phyloP scores from a whole-genome alignment of 2,888 invertebrate genomes.

The Microctonus hyperodae region DNA sequence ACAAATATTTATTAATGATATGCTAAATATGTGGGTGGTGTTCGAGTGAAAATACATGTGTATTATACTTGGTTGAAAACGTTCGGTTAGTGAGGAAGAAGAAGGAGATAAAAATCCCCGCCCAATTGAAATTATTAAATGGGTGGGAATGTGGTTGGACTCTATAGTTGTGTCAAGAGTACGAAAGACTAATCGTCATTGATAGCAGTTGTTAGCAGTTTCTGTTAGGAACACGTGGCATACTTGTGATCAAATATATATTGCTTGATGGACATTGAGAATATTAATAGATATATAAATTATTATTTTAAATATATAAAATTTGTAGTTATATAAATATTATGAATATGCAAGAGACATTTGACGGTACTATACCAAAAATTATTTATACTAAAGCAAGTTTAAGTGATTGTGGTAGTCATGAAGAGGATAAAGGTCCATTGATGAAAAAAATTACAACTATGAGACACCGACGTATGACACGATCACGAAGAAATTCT shows the following conservation, averaged over 20 bases:
- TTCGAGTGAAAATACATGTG: not conserved
- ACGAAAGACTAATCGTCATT: constrained; percentile 14
- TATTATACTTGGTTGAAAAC: not conserved
- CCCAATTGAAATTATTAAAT: not conserved
- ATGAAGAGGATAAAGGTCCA: constrained; percentile 34
- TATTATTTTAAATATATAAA: not conserved
- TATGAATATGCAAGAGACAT: constrained; percentile 50
- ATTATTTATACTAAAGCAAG: constrained; percentile 56
- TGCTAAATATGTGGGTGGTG: constrained; percentile 5
- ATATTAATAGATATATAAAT: not conserved
- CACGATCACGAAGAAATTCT: constrained; percentile 40
- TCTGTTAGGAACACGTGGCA: constrained; percentile 18
- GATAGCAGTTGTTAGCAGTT: constrained; percentile 15
- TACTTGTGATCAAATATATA: not conserved
- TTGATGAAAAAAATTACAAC: constrained; percentile 36
- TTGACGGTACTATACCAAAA: constrained; percentile 54
- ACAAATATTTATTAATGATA: not conserved
- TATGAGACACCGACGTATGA: constrained; percentile 36
- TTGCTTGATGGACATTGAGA: not conserved
- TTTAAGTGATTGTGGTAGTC: constrained; percentile 43
- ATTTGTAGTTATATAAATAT: not conserved
- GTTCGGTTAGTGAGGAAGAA: constrained; percentile 20
- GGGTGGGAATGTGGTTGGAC: constrained; percentile 2
- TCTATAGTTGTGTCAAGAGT: constrained; percentile 2
- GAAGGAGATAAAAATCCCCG: constrained; percentile 18